Evolutionary conservation across 1,140 invertebrate genomes (phyloP), one percentile per base, ranked within the genome.

Genomic region (Drosophila lacteicornis): DNA sequence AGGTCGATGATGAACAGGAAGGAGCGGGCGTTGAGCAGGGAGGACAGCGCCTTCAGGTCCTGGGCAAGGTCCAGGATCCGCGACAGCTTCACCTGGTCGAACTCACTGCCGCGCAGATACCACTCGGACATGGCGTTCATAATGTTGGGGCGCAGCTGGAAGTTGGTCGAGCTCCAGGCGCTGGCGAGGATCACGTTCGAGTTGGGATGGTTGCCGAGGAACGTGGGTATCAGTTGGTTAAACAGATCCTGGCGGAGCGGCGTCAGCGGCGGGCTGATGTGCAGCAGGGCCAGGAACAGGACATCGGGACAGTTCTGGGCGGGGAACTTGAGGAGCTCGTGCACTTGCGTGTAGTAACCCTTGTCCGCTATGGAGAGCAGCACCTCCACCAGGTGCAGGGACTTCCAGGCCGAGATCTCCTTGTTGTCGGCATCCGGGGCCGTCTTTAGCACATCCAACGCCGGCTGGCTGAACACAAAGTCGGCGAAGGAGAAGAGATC

Each of bases 101-200:
- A 96, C 76, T 99, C 98, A 25, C 62, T 79, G 30, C 97, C 96
- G 30, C 97, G 95, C 68, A 97, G 94, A 92, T 99, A 99, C 98
- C 98, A 99, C 61, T 99, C 98, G 3, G 97, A 97, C 98, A 99
- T 99, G 0, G 98, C 95, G 81, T 98, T 97, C 96, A 99, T 99
- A 38, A 99, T 97, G 47, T 98, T 96, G 5, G 96, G 95, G 66
- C 97, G 96, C 42, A 97, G 94, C 58, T 95, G 95, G 8, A 95
- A 94, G 79, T 95, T 95, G 85, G 96, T 95, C 0, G 95, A 94
- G 91, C 97, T 97, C 99, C 99, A 99, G 1, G 98, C 98, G 92
- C 98, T 96, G 93, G 99, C 98, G 25, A 99, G 94, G 59, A 99
- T 97, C 15, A 97, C 97, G 69, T 95, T 97, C 55, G 97, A 97